Conservation (phyloP, 2,888 invertebrate genomes). For the Kryphioiulus occultus region DNA sequence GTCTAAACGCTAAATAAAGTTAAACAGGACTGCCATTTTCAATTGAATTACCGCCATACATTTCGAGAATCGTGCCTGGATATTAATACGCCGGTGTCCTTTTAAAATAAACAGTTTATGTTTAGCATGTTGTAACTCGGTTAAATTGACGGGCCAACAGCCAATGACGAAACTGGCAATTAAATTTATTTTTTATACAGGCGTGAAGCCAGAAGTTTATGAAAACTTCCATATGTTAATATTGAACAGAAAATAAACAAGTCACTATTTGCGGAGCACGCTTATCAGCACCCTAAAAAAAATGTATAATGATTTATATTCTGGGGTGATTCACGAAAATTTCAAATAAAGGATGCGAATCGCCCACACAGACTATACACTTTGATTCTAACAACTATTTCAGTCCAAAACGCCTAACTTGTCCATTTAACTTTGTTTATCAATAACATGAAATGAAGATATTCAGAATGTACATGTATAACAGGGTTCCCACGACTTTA, state of each 20-base stretch:
- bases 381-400: too few relatives aligned
- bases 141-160: neutral
- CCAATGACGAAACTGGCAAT: neutral
- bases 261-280: neutral
- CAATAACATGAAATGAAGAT: too few relatives aligned
- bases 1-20: neutral
- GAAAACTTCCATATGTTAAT: neutral
- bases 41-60: neutral
- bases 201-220: neutral
- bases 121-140: neutral
- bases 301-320: neutral
- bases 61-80: neutral
- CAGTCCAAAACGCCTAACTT: too few relatives aligned
- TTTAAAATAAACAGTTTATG: neutral
- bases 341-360: neutral
- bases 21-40: neutral
- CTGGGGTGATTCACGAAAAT: neutral
- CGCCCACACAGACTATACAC: neutral
- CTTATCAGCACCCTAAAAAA: neutral
- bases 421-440: too few relatives aligned
- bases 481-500: too few relatives aligned
- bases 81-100: neutral
- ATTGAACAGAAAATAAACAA: neutral
- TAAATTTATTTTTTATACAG: neutral
- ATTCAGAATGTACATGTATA: too few relatives aligned